Evolutionary conservation across 2,888 invertebrate genomes (phyloP), one percentile per base, ranked within the genome.

Genomic region (Apomyelois bistriatella): DNA sequence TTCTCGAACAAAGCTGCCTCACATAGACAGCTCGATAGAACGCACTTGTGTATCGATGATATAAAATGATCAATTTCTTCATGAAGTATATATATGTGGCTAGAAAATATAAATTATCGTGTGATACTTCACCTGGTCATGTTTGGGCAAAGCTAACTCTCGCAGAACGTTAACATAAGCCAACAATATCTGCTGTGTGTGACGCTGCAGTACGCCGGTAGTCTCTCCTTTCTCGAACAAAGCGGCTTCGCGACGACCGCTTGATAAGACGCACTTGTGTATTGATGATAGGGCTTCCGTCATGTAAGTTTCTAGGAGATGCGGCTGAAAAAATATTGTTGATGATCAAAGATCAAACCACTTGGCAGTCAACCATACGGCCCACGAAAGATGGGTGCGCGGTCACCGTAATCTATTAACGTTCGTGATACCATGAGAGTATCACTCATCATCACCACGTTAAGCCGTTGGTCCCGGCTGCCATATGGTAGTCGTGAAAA

Each of bases 111-210:
- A 22, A 2, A 22, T 22, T 22, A 22, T 5, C 5, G 22, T 22
- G 22, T 17, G 1, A 15, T 46, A 12, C 8, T 9, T 53, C 60
- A 85, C 93, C 80, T 92, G 92, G 56, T 95, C 94, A 58, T 93
- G 93, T 35, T 93, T 93, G 60, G 92, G 91, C 58, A 93, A 93
- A 0, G 96, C 95, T 52, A 97, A 82, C 58, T 94, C 92, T 59
- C 95, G 93, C 59, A 98, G 86, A 54, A 95, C 95, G 54, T 92
- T 88, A 52, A 93, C 92, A 64, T 92, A 94, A 0, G 92, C 91
- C 2, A 91, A 82, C 38, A 96, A 82, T 53, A 94, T 92, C 57
- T 92, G 92, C 65, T 94, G 94, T 48, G 92, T 74, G 79, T 79
- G 72, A 58, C 79, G 65, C 73, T 90, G 66, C 69, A 92, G 58